Conservation (phyloP, 2,113 vertebrate genomes). For the Caranx melampygus region DNA sequence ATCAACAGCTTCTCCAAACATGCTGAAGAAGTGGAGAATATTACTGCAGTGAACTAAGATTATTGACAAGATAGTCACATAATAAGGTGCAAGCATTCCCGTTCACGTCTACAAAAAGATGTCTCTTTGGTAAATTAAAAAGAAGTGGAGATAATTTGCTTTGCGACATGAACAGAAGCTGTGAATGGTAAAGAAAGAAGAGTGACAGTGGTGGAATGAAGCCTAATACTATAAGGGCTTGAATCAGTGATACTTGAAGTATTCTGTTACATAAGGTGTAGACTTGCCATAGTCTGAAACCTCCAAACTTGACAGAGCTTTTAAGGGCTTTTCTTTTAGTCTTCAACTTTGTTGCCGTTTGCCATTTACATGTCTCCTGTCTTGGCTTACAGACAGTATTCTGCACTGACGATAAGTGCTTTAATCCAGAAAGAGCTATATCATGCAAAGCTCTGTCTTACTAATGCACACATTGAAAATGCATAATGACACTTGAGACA, state of each 20-base stretch:
- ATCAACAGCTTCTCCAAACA: constrained; percentile 48
- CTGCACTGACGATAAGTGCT: constrained; percentile 37
- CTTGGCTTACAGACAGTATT: constrained; percentile 27
- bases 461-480: constrained; percentile 13
- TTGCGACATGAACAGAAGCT: neutral
- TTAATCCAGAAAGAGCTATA: constrained; percentile 17
- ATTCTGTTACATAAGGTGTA: constrained; percentile 25
- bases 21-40: neutral
- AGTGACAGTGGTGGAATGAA: constrained; percentile 21
- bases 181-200: neutral
- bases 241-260: neutral
- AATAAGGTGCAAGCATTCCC: neutral
- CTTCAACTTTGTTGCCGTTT: constrained; percentile 38
- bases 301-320: constrained; percentile 18
- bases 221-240: neutral
- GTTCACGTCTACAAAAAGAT: neutral
- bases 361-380: constrained; percentile 33
- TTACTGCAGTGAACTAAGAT: neutral
- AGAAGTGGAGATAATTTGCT: neutral
- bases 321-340: constrained; percentile 28
- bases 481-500: neutral
- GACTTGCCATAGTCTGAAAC: constrained; percentile 10
- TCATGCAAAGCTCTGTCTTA: constrained; percentile 14
- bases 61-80: neutral
- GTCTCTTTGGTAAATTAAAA: neutral